These are phyloP conservation scores for Emmelina monodactyla DNA, from an alignment of 2,888 invertebrate genomes.

Conservation along the genomic window DNA sequence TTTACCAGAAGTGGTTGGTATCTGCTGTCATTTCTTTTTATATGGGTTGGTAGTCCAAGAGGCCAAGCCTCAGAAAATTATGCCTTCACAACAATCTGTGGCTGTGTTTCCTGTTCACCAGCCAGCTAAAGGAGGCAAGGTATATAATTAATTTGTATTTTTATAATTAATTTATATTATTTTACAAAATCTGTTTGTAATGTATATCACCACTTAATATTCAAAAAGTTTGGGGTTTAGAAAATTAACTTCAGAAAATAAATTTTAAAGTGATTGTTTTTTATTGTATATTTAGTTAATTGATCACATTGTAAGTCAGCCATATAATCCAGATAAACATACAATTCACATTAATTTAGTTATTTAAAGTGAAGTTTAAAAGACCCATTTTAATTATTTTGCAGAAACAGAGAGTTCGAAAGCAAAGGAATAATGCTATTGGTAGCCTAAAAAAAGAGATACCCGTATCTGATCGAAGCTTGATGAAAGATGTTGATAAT, in stretches of 20 bases:
- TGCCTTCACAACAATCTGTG: slow-evolving; percentile 69
- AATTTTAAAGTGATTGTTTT: neutral
- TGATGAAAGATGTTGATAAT: slow-evolving; percentile 47
- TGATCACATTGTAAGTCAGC: neutral
- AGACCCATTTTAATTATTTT: slow-evolving; percentile 13
- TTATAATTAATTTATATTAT: too few relatives aligned
- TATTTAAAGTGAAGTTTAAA: neutral
- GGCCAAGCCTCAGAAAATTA: slow-evolving; percentile 56
- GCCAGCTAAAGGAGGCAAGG: slow-evolving; percentile 67
- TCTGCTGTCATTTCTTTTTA: slow-evolving; percentile 63
- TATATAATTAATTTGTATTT: slow-evolving; percentile 21
- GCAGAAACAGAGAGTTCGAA: slow-evolving; percentile 57
- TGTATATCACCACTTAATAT: too few relatives aligned
- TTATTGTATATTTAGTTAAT: neutral
- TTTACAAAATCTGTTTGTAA: too few relatives aligned
- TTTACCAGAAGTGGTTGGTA: slow-evolving; percentile 64
- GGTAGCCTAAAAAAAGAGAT: slow-evolving; percentile 54
- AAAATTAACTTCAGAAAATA: neutral
- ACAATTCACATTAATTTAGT: neutral
- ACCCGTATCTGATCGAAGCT: slow-evolving; percentile 46
- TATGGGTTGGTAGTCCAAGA: slow-evolving; percentile 49
- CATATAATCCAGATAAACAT: neutral
- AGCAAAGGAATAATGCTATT: slow-evolving; percentile 52
- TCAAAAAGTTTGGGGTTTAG: neutral
- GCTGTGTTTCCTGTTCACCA: slow-evolving; percentile 56